Percentiles rank a stretch among this genome's conserved stretches.
phyloP scores from a whole-genome alignment of 2,888 invertebrate species.

The Cephus runcator region DNA sequence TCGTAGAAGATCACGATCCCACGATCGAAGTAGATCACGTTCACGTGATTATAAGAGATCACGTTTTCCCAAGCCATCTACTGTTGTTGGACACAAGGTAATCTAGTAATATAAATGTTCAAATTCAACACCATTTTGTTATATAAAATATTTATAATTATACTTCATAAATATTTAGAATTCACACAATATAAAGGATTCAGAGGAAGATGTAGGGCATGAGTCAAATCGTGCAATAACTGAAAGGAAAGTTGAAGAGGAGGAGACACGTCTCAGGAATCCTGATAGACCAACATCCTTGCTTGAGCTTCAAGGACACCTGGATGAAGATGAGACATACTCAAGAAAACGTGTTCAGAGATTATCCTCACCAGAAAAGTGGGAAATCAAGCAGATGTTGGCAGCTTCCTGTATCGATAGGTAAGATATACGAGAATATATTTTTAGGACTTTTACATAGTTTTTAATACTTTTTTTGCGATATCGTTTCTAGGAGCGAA shows the following conservation, averaged over 20 bases:
- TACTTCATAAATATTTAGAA: constrained; percentile 68
- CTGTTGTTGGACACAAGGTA: constrained; percentile 86
- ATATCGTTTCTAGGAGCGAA: constrained; percentile 87
- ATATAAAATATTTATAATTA: background rate
- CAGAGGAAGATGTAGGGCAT: constrained; percentile 92
- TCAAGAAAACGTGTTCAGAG: constrained; percentile 87
- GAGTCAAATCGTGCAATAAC: constrained; percentile 91
- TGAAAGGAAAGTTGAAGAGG: constrained; percentile 71
- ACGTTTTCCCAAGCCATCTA: constrained; percentile 82
- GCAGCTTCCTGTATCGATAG: constrained; percentile 59
- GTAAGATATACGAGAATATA: constrained; percentile 17
- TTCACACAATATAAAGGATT: constrained; percentile 97
- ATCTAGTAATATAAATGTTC: background rate
- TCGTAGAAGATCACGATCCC: constrained; percentile 45
- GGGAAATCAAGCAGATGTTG: constrained; percentile 92
- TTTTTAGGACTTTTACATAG: constrained; percentile 8
- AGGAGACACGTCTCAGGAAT: constrained; percentile 83
- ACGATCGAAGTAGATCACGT: constrained; percentile 31
- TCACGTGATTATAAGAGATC: constrained; percentile 41
- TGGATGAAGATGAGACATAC: constrained; percentile 83
- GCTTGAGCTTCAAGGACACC: constrained; percentile 67
- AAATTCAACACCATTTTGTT: background rate
- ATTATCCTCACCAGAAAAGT: constrained; percentile 95
- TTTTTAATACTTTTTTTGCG: constrained; percentile 56
- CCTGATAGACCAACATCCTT: constrained; percentile 85